Evolutionary conservation across 2,113 vertebrate genomes (phyloP).

Genomic region (Alligator sinensis): DNA sequence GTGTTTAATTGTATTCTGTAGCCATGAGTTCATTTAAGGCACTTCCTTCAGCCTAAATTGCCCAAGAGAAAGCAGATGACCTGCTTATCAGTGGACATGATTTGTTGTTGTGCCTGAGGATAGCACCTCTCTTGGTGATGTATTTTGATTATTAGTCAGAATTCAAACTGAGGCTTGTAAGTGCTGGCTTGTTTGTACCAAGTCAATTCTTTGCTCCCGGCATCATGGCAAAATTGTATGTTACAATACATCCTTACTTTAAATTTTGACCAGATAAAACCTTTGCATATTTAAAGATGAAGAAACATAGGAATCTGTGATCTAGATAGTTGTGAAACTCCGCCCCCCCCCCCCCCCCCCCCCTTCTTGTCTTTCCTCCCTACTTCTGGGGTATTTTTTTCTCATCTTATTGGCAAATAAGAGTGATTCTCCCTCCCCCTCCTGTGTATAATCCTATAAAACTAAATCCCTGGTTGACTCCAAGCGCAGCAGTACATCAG

Average conservation of each 20-base stretch:
- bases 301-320: conserved; percentile 13
- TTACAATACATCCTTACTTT: not conserved
- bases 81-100: not conserved
- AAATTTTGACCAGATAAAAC: conserved; percentile 39
- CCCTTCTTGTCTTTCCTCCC: not conserved
- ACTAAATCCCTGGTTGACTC: not conserved
- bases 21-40: not conserved
- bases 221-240: conserved; percentile 27
- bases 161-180: conserved; percentile 48
- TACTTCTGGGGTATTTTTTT: not conserved
- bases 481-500: not conserved
- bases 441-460: conserved; percentile 17
- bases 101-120: not conserved
- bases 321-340: not conserved
- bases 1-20: conserved; percentile 43
- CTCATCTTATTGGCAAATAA: conserved; percentile 19
- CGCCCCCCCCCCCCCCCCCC: too few species aligned
- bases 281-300: not conserved
- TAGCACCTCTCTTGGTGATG: not conserved
- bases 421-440: not conserved
- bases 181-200: conserved; percentile 18
- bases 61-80: not conserved
- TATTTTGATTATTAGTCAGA: conserved; percentile 45
- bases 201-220: conserved; percentile 38
- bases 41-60: conserved; percentile 5